Conservation (phyloP, 2,797 vertebrate species). For the Gambelia wislizenii region DNA sequence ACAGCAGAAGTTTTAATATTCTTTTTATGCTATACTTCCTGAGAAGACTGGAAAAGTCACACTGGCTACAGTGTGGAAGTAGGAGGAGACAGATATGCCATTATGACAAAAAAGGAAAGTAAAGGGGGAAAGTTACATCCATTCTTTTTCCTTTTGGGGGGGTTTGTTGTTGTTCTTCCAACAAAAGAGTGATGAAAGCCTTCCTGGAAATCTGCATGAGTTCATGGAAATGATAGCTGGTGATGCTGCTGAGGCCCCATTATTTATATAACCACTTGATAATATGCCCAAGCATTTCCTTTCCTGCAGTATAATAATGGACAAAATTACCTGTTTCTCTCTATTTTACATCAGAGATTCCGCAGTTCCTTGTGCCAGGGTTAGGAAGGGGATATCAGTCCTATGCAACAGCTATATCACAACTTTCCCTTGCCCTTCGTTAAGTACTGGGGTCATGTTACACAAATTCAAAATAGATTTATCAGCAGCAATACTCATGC, state of each 20-base stretch:
- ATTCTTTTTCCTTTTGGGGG: neutral
- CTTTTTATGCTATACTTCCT: neutral
- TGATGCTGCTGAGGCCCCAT: neutral
- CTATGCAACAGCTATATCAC: neutral
- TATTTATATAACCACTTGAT: neutral
- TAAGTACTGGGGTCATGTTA: neutral
- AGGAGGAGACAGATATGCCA: neutral
- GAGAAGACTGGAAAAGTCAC: neutral
- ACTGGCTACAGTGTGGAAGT: neutral
- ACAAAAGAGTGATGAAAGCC: neutral
- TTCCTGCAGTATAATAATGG: neutral
- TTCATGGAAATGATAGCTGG: neutral
- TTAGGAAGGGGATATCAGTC: neutral
- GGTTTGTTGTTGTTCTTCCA: neutral
- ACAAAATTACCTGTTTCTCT: neutral
- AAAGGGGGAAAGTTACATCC: neutral
- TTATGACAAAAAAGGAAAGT: neutral
- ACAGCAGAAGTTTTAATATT: neutral
- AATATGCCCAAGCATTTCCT: neutral
- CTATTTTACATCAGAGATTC: neutral
- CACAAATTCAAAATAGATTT: constrained; percentile 2
- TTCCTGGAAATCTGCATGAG: neutral
- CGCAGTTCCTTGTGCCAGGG: neutral
- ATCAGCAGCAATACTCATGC: constrained; percentile 28
- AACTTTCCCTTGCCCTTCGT: neutral